phyloP scores from a whole-genome alignment of 2,113 vertebrate genomes.

The Raphicerus campestris region DNA sequence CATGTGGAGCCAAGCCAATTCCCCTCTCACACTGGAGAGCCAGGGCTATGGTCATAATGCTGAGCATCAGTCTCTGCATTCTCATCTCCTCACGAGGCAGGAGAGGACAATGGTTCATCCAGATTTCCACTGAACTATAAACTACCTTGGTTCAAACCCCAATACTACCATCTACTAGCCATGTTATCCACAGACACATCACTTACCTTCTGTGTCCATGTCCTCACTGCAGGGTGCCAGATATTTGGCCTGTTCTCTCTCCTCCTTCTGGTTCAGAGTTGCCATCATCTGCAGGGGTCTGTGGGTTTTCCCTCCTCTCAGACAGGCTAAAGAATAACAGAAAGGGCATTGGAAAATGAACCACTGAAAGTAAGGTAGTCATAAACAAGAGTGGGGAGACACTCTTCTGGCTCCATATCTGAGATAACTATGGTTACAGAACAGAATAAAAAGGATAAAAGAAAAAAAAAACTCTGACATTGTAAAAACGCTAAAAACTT shows the following conservation, averaged over 20 bases:
- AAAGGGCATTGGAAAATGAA: neutral
- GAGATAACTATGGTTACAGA: neutral
- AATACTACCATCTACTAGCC: neutral
- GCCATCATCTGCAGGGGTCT: neutral
- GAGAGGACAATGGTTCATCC: neutral
- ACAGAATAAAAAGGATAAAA: neutral
- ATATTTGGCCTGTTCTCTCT: neutral
- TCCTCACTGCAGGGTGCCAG: neutral
- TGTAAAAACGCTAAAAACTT: neutral
- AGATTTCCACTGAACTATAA: neutral
- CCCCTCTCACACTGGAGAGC: neutral
- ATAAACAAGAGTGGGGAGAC: neutral
- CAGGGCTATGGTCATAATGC: neutral
- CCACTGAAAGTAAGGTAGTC: neutral
- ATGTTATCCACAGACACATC: neutral
- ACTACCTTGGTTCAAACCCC: neutral
- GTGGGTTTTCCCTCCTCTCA: neutral
- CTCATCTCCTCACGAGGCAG: neutral
- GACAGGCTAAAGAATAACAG: neutral
- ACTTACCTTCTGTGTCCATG: neutral
- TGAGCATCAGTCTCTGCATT: neutral
- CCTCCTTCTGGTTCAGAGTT: neutral
- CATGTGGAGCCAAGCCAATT: neutral
- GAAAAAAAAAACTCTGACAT: neutral
- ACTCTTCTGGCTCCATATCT: neutral